phyloP scores from a whole-genome alignment of 2,797 vertebrate species.

The Micrastur ruficollis region DNA sequence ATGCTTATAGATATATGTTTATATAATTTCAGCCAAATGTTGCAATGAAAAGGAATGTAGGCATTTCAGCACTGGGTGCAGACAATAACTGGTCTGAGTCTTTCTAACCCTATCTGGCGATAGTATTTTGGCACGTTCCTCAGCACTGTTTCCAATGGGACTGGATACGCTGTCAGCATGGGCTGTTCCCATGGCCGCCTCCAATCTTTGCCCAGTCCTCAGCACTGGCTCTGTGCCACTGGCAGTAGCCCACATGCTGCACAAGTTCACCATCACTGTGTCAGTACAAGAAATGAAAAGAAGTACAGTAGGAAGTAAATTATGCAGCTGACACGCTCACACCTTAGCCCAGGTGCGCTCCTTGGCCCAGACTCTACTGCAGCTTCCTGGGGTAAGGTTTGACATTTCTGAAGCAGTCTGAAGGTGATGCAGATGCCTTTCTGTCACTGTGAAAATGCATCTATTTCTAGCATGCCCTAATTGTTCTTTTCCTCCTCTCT shows the following conservation, averaged over 20 bases:
- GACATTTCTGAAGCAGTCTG: background rate
- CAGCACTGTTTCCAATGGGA: background rate
- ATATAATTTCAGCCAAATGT: background rate
- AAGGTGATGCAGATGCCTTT: background rate
- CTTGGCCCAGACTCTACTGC: background rate
- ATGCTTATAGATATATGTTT: background rate
- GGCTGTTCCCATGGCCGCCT: background rate
- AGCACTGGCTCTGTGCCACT: background rate
- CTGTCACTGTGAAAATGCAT: background rate
- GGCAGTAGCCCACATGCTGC: background rate
- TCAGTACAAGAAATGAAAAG: background rate
- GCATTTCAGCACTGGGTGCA: background rate
- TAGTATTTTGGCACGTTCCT: background rate
- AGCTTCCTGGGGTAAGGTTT: background rate
- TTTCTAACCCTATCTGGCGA: background rate
- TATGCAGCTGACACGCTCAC: accelerated
- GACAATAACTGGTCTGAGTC: background rate
- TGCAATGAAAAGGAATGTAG: background rate
- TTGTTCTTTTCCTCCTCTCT: background rate
- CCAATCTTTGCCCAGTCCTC: background rate
- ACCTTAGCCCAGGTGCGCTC: background rate
- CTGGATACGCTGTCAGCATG: background rate
- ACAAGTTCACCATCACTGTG: background rate
- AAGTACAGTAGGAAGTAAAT: background rate
- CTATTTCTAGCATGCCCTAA: background rate